phyloP scores from a whole-genome alignment of 2,113 vertebrate genomes.

The Casuarius casuarius region DNA sequence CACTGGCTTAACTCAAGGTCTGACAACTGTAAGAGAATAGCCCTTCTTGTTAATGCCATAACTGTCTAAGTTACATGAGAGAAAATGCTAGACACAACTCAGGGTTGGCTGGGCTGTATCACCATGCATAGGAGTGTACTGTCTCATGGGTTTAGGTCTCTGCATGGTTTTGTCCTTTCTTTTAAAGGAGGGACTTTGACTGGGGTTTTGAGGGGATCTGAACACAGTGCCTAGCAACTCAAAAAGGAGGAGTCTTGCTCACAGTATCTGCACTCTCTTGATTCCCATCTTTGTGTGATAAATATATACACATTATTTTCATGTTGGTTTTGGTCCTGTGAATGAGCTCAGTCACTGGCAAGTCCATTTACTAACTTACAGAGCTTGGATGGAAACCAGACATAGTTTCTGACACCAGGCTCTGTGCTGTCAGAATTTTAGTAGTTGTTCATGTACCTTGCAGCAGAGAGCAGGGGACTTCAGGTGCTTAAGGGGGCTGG shows the following conservation, averaged over 20 bases:
- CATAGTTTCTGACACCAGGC: background rate
- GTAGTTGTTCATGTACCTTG: background rate
- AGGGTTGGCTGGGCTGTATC: background rate
- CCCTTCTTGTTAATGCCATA: background rate
- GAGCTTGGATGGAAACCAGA: background rate
- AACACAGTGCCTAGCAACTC: background rate
- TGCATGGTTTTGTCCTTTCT: background rate
- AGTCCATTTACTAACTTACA: background rate
- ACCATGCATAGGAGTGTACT: background rate
- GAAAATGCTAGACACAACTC: background rate
- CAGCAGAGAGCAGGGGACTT: background rate
- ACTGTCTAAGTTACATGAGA: background rate
- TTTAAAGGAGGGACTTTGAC: background rate
- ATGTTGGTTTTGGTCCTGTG: background rate
- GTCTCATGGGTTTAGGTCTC: background rate
- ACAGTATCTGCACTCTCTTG: fast-evolving
- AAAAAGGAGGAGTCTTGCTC: background rate
- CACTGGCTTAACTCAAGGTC: background rate
- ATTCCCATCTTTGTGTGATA: background rate
- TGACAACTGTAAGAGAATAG: background rate
- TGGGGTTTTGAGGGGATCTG: background rate
- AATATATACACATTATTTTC: fast-evolving
- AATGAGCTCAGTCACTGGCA: background rate
- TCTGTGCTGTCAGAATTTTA: background rate
- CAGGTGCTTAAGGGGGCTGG: background rate